Percentiles rank a stretch among this genome's conserved stretches.
Conservation (phyloP, 1,140 invertebrate genomes). For the Ostrea denselamellosa region DNA sequence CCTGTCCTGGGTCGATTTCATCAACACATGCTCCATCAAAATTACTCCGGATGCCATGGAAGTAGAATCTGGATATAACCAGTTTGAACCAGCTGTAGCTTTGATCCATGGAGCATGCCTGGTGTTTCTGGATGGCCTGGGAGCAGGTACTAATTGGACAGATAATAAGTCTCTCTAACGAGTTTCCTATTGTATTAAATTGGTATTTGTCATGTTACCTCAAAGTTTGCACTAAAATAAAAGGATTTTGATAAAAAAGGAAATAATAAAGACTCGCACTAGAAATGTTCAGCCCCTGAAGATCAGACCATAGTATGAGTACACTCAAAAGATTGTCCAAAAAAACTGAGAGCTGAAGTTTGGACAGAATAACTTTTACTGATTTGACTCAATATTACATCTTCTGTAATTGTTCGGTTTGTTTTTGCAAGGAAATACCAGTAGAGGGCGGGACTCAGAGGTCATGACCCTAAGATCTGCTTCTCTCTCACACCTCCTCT, state of each 20-base stretch:
- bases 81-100: slow-evolving; percentile 68
- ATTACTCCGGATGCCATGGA: slow-evolving; percentile 56
- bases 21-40: slow-evolving; percentile 81
- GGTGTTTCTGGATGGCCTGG: slow-evolving; percentile 94
- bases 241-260: too few relatives aligned
- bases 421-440: slow-evolving; percentile 67
- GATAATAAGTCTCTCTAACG: too few relatives aligned
- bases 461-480: slow-evolving; percentile 53
- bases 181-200: too few relatives aligned
- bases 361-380: too few relatives aligned
- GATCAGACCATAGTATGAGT: too few relatives aligned
- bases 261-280: too few relatives aligned
- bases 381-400: too few relatives aligned
- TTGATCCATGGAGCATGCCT: slow-evolving; percentile 94
- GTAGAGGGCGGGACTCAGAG: slow-evolving; percentile 58
- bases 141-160: slow-evolving; percentile 77
- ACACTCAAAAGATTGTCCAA: too few relatives aligned
- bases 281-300: too few relatives aligned
- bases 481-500: slow-evolving; percentile 69
- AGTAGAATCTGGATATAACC: slow-evolving; percentile 47
- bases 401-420: background rate
- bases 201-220: too few relatives aligned
- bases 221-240: too few relatives aligned
- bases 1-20: slow-evolving; percentile 94
- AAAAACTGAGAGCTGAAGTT: too few relatives aligned